Evolutionary conservation across 1,140 invertebrate species (phyloP), one percentile per base, ranked within the genome.

Genomic region (Drosophila setifemur): DNA sequence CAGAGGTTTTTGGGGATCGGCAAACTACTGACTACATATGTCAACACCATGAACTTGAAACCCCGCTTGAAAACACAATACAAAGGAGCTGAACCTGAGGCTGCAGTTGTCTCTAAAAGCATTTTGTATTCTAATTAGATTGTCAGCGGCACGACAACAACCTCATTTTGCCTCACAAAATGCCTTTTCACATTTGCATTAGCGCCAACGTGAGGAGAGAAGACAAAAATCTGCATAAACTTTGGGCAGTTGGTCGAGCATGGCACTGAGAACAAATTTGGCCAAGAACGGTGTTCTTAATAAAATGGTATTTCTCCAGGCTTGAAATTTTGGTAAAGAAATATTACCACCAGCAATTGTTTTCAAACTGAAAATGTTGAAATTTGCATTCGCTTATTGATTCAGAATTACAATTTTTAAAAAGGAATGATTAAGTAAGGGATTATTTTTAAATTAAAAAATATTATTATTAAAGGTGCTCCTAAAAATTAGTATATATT

Each of bases 101-200:
- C 40, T 63, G 42, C 53, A 52, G 31, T 68, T 68, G 29, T 29
- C 25, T 64, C 63, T 76, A 64, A 83, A 83, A 81, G 81, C 81
- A 76, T 86, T 86, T 86, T 81, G 82, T 86, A 86, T 86, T 87
- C 82, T 87, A 87, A 87, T 87, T 87, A 87, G 82, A 87, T 87
- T 87, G 82, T 87, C 82, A 87, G 79, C 60, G 73, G 77, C 82
- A 87, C 82, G 82, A 87, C 76, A 82, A 87, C 82, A 87, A 87
- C 82, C 82, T 87, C 82, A 87, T 87, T 87, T 82, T 77, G 75
- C 21, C 71, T 60, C 53, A 69, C 66, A 86, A 83, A 83, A 83
- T 83, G 69, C 64, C 69, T 40, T 66, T 72, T 57, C 74, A 85
- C 70, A 85, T 85, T 85, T 81, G 81, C 81, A 82, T 85, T 85